Conservation (phyloP, 2,113 vertebrate species). For the Semnopithecus entellus region DNA sequence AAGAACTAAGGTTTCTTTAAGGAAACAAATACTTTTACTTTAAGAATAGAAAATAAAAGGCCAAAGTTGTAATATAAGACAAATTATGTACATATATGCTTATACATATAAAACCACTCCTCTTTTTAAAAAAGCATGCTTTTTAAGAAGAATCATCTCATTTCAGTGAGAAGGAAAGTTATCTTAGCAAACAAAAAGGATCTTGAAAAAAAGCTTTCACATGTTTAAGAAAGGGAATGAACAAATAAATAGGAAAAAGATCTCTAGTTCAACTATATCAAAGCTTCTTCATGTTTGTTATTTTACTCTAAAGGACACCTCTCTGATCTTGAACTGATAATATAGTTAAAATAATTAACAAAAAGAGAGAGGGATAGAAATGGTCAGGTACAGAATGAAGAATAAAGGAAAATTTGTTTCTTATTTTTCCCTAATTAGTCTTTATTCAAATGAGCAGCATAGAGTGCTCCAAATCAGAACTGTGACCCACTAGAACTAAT, state of each 20-base stretch:
- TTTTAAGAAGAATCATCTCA: constrained; percentile 6
- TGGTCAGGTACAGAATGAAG: neutral
- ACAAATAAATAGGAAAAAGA: neutral
- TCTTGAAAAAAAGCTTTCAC: neutral
- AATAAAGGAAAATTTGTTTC: neutral
- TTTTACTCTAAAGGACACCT: neutral
- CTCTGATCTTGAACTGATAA: neutral
- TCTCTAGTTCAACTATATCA: neutral
- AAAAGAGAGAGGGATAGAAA: neutral
- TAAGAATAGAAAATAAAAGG: neutral
- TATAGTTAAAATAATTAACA: neutral
- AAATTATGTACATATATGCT: neutral
- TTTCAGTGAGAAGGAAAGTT: neutral
- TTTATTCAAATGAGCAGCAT: neutral
- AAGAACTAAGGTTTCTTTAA: neutral
- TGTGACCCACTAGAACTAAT: neutral
- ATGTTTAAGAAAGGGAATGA: neutral
- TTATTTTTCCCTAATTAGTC: too few species aligned
- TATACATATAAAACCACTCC: neutral
- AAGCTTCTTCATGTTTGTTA: neutral
- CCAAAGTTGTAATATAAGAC: neutral
- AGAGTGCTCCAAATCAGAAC: neutral
- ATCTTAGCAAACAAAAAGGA: neutral
- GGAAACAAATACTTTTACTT: neutral
- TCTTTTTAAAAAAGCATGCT: neutral